Evolutionary conservation across 2,797 vertebrate species (phyloP).

Genomic region (Pipistrellus nathusii): DNA sequence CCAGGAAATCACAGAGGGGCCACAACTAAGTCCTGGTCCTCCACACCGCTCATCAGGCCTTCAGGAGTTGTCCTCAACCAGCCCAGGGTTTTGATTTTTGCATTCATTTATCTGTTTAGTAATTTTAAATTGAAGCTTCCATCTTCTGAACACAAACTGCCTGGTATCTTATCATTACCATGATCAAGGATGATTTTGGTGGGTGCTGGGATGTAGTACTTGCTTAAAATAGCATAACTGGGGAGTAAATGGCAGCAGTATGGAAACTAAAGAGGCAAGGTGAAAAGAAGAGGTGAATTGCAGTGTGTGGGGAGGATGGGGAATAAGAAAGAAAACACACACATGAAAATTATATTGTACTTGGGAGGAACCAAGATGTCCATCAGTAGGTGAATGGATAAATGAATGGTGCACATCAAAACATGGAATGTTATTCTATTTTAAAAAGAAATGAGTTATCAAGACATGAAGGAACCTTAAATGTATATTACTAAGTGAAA

Average conservation of each 20-base stretch:
- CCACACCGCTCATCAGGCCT: not conserved
- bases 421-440: not conserved
- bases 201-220: not conserved
- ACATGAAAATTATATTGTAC: not conserved
- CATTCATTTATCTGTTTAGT: not conserved
- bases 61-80: not conserved
- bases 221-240: not conserved
- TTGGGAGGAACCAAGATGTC: not conserved
- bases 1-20: not conserved
- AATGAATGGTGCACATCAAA: not conserved
- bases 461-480: not conserved
- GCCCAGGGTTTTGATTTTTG: not conserved
- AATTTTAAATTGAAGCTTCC: slow-evolving; percentile 17
- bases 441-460: not conserved
- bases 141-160: slow-evolving; percentile 7
- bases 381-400: not conserved
- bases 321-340: not conserved
- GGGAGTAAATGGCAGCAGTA: not conserved
- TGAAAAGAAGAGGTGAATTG: not conserved
- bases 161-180: not conserved
- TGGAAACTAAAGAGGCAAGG: not conserved
- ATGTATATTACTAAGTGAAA: not conserved
- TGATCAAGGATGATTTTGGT: not conserved
- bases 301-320: not conserved
- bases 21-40: accelerated